phyloP scores from a whole-genome alignment of 2,113 vertebrate genomes.

The Myocastor coypus region DNA sequence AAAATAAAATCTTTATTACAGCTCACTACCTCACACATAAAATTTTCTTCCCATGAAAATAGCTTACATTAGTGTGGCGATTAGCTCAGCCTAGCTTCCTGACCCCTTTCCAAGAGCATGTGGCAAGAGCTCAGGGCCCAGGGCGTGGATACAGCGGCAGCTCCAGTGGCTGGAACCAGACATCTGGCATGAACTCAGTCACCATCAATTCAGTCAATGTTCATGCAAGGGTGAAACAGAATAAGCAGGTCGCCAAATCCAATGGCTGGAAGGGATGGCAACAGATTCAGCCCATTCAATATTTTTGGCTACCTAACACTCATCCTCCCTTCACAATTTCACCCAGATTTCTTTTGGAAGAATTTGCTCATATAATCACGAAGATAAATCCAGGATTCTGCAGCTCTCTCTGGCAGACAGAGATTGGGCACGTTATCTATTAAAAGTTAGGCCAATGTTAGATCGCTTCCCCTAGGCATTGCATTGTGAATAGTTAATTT shows the following conservation, averaged over 20 bases:
- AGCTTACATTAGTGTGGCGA: conserved; percentile 54
- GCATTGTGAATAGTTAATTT: background rate
- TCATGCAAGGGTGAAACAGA: conserved; percentile 3
- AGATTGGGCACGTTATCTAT: background rate
- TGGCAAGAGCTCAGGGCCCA: background rate
- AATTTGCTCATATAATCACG: background rate
- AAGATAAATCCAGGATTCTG: background rate
- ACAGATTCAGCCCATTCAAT: background rate
- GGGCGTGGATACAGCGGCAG: background rate
- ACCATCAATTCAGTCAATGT: background rate
- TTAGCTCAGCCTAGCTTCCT: conserved; percentile 50
- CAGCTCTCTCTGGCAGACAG: background rate
- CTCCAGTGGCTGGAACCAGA: conserved; percentile 26
- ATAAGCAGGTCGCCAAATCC: background rate
- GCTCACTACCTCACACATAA: conserved; percentile 55
- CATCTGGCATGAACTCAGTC: background rate
- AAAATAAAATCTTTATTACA: conserved; percentile 73
- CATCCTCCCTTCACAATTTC: background rate
- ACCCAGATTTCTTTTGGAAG: background rate
- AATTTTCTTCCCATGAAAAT: conserved; percentile 71
- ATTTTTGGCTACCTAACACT: background rate
- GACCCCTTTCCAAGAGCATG: conserved; percentile 42
- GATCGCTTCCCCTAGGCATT: background rate
- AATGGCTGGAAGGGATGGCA: background rate
- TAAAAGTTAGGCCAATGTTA: background rate